Conservation (phyloP, 2,888 invertebrate species). For the Nowickia ferox region DNA sequence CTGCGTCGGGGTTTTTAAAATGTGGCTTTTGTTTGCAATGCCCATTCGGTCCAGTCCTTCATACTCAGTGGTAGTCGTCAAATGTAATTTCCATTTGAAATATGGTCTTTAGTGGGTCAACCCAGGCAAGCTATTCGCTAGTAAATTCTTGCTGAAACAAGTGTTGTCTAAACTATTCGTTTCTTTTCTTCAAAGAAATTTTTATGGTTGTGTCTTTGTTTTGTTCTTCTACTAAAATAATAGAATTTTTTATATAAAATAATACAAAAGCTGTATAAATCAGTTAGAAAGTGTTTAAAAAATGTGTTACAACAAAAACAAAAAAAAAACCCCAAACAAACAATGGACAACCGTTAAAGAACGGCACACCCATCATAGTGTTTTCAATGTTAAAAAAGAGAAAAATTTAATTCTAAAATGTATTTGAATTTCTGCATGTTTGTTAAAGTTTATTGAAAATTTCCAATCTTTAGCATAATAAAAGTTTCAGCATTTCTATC, state of each 20-base stretch:
- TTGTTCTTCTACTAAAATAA: slow-evolving; percentile 20
- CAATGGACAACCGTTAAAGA: slow-evolving; percentile 58
- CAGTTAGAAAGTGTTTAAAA: slow-evolving; percentile 59
- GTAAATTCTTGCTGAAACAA: slow-evolving; percentile 54
- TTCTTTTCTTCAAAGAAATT: slow-evolving; percentile 43
- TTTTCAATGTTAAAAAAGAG: background rate
- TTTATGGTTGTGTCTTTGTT: slow-evolving; percentile 47
- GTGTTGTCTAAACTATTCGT: slow-evolving; percentile 40
- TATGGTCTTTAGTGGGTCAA: slow-evolving; percentile 69
- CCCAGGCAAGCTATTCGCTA: slow-evolving; percentile 65
- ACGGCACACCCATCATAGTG: slow-evolving; percentile 60
- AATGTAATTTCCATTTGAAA: slow-evolving; percentile 68
- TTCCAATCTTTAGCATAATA: background rate
- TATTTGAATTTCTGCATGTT: slow-evolving; percentile 60
- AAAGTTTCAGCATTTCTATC: background rate
- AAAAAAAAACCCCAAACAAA: slow-evolving; percentile 48
- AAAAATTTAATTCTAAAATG: slow-evolving; percentile 16
- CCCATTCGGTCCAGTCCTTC: slow-evolving; percentile 1
- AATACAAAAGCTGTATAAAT: slow-evolving; percentile 43
- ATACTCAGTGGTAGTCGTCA: slow-evolving; percentile 35
- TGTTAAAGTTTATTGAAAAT: slow-evolving; percentile 20
- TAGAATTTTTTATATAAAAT: slow-evolving; percentile 12
- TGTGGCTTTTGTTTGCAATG: slow-evolving; percentile 4
- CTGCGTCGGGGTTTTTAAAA: background rate
- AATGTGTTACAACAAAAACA: slow-evolving; percentile 41